Percentiles rank a stretch among this genome's conserved stretches.
phyloP scores from a whole-genome alignment of 1,140 invertebrate genomes.

The Chlorops oryzae region DNA sequence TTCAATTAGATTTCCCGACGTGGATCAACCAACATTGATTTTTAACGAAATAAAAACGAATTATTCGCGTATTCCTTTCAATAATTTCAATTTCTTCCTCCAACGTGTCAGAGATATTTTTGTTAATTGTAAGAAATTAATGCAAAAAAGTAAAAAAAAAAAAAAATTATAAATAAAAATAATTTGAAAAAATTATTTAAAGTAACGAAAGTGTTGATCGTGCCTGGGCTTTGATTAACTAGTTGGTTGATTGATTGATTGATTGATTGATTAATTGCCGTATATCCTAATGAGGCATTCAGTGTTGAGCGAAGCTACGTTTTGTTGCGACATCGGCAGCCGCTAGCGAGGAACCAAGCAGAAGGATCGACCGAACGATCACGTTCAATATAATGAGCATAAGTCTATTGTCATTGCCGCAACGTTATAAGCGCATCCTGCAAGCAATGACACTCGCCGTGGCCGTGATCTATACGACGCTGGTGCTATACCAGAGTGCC shows the following conservation, averaged over 20 bases:
- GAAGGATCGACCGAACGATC: not conserved
- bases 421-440: constrained; percentile 45
- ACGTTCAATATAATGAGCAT: constrained; percentile 15
- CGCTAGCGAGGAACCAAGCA: not conserved
- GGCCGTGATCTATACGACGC: constrained; percentile 44
- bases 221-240: not conserved
- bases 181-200: too few species aligned
- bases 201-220: not conserved
- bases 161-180: not conserved
- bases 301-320: constrained; percentile 20
- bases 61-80: too few species aligned
- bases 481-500: constrained; percentile 45
- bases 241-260: constrained; percentile 16
- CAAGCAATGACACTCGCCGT: constrained; percentile 47
- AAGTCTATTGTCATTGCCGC: constrained; percentile 31
- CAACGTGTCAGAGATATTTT: not conserved
- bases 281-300: constrained; percentile 40
- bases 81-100: too few species aligned
- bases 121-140: not conserved
- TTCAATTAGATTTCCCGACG: too few species aligned
- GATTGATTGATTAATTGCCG: constrained; percentile 27
- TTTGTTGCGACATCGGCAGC: too few species aligned
- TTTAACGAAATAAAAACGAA: too few species aligned
- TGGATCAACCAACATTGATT: too few species aligned
- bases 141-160: not conserved